Base-by-base conservation (phyloP, 2,888 invertebrate genomes). In the Salticus scenicus region DNA sequence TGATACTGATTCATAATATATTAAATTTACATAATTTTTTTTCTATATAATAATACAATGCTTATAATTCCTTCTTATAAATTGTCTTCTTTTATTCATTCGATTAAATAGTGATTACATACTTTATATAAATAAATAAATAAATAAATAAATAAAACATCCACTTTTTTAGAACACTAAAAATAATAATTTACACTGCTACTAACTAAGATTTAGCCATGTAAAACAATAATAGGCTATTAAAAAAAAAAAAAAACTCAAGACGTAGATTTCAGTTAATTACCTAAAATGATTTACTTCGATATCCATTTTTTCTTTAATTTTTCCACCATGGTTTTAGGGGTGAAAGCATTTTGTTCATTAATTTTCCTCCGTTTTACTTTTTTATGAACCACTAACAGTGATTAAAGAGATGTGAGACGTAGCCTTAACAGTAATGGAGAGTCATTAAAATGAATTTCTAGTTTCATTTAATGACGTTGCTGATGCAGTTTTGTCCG, bases 261-360 rank as follows among this genome's bases (percentile, higher is more conserved):
- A 33, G 51, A 47, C 73, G 69, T 42, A 75, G 75, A 82, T 82
- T 82, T 76, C 71, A 20, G 57, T 57, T 82, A 82, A 82, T 82
- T 82, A 82, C 82, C 75, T 31, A 76, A 75, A 82, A 82, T 82
- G 75, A 82, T 82, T 82, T 82, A 76, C 75, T 64, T 82, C 75
- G 66, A 41, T 37, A 63, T 63, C 63, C 47, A n/a, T n/a, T n/a
- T n/a, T n/a, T n/a, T n/a, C 72, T 72, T 66, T 42, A 24, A 27
- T 64, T 28, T 57, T 57, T 12, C 33, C n/a, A 30, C n/a, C 67
- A 20, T 47, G 67, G 69, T 71, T 64, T 70, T 37, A 28, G 64
- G 63, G 71, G 75, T 47, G 70, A 67, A 57, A 73, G 82, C 71
- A 57, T 71, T 71, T 69, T 33, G 69, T 75, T 70, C 75, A 82